Base-by-base conservation (phyloP, 2,888 invertebrate genomes). In the Axea sp. region DNA sequence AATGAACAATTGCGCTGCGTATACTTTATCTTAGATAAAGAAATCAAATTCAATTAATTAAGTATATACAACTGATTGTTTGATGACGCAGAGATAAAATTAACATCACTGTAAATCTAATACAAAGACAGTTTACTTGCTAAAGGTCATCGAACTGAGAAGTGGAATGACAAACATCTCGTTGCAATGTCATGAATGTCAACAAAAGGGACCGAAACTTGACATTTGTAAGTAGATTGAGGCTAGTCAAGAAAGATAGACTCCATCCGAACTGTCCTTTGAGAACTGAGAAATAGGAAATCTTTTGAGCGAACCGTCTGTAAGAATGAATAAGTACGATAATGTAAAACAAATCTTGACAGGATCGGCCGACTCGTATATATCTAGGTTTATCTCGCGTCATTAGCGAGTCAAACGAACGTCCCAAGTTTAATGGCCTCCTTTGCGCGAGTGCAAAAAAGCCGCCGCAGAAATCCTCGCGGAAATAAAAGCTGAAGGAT, bases 311-410 rank as follows among this genome's bases (percentile, higher is more conserved):
- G 31, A 7, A 7, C 26, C 37, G 41, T 49, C 31, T 41, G 24
- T 53, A 53, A 28, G 51, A 51, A 53, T 51, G 33, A 64, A 51
- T 51, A 53, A 43, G 51, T 33, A 45, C 51, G 64, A 41, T 65
- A 45, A 53, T 65, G 64, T 65, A 53, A 64, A 65, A 65, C 53
- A 64, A 64, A 64, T 64, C 51, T 51, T 64, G 64, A 62, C 62
- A 28, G 51, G 37, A 62, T 62, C 62, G 19, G 51, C 17, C 33
- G 33, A 64, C 51, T 64, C 51, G 64, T 53, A 64, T 41, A 51
- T 64, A 53, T 64, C 64, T 64, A 28, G 30, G 31, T 64, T 64
- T 51, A 64, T 64, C 64, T 64, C 33, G 51, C 43, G 47, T 55
- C 65, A 67, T 67, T 67, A 67, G 45, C 37, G 55, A 55, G 45